Evolutionary conservation across 2,888 invertebrate genomes (phyloP), one percentile per base, ranked within the genome.

Genomic region (Drosophila tanythrix): DNA sequence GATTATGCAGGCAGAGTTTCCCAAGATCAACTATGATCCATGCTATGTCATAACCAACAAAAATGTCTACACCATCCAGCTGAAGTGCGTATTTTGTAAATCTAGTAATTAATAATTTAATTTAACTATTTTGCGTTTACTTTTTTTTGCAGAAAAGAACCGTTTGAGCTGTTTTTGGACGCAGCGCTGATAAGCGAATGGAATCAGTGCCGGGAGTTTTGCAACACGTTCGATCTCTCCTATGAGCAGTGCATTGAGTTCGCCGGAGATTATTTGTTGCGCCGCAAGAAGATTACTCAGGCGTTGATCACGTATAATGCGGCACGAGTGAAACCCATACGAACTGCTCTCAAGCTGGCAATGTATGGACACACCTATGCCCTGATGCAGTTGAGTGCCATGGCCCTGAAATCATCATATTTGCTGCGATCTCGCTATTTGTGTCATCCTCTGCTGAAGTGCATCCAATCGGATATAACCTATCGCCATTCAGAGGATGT

Each of bases 231-330:
- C 29, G 93, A 93, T 89, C 82, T 93, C 2, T 89, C 91, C 10
- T 92, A 91, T 48, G 91, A 92, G 59, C 89, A 90, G 21, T 93
- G 93, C 71, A 94, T 98, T 77, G 96, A 97, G 91, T 95, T 95
- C 82, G 96, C 97, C 36, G 97, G 97, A 0, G 98, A 98, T 93
- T 94, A 96, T 92, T 94, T 97, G 88, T 94, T 98, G 89, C 94
- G 96, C 5, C 95, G 96, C 72, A 96, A 96, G 18, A 95, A 96
- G 81, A 95, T 96, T 72, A 95, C 96, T 58, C 96, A 96, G 70
- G 98, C 98, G 1, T 94, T 96, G 77, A 95, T 96, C 73, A 94
- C 98, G 27, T 98, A 97, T 93, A 96, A 96, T 87, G 94, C 97
- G 65, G 96, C 97, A 1, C 95, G 96, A 93, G 92, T 93, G 4